Base-by-base conservation (phyloP, 2,888 invertebrate species). In the Heliconius aoede region DNA sequence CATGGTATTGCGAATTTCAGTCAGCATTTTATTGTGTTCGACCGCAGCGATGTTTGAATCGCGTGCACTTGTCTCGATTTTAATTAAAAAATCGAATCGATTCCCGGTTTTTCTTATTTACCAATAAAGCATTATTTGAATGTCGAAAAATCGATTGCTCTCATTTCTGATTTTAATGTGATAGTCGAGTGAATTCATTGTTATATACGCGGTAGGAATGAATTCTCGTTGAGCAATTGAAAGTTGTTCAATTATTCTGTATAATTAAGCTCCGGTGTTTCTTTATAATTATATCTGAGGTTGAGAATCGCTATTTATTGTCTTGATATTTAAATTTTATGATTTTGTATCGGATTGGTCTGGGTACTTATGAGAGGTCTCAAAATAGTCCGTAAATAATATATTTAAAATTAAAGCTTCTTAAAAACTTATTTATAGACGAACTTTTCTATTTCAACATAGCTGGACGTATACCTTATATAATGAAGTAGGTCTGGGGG, bases 1-100 rank as follows among this genome's bases (percentile, higher is more conserved):
- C 75, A 78, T 73, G 74, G 76, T 65, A 76, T 74, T 67, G 80
- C 73, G 69, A 77, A 78, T 76, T 78, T 76, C 64, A 80, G 76
- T 75, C 75, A 71, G 71, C 51, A 64, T 75, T 75, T 71, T 71
- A 62, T 71, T 71, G 69, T 75, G 62, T 74, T 69, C 74, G 74
- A 74, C 74, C 75, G 36, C 75, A 71, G 65, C 71, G 71, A 75
- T 71, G 69, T 75, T 75, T 75, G 75, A 71, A 64, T 75, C 75
- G 75, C 36, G 68, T 71, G 76, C 71, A 76, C 78, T 76, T 78
- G 64, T 77, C 73, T 60, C 51, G 73, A 58, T 61, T 75, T 76
- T 71, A 78, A 78, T 78, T 78, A 76, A 78, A 78, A 78, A 76
- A 76, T 76, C 78, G 76, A 73, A 73, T 73, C 72, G 46, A 62